phyloP scores from a whole-genome alignment of 2,113 vertebrate species.

The Panurus biarmicus region DNA sequence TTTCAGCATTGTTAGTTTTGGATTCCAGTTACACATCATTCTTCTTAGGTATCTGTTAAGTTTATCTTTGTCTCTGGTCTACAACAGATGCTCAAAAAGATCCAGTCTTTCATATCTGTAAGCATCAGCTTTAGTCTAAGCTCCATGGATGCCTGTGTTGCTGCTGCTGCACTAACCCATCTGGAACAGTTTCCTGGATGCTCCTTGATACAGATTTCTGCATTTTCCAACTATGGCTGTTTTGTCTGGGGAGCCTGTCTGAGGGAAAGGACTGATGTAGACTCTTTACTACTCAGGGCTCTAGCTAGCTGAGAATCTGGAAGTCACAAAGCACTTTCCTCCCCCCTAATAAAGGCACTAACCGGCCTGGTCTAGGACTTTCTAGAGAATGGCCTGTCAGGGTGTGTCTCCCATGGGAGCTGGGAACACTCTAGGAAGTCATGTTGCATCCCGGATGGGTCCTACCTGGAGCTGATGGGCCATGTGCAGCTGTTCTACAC shows the following conservation, averaged over 20 bases:
- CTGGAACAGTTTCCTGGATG: not conserved
- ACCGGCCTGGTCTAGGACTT: not conserved
- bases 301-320: not conserved
- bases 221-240: not conserved
- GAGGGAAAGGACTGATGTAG: not conserved
- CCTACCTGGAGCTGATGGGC: not conserved
- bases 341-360: not conserved
- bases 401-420: not conserved
- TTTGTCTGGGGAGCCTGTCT: not conserved
- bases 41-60: not conserved
- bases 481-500: fast-evolving
- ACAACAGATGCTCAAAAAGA: not conserved
- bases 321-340: not conserved
- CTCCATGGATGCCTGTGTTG: not conserved
- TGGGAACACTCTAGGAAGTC: not conserved
- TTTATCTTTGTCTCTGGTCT: not conserved
- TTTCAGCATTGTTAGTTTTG: not conserved
- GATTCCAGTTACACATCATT: not conserved
- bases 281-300: not conserved
- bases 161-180: not conserved
- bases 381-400: not conserved
- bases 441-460: not conserved
- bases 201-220: not conserved
- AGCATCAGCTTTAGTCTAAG: not conserved
- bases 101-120: not conserved